phyloP scores from a whole-genome alignment of 64 coral and sea anemone genomes.

The Actinia equina region DNA sequence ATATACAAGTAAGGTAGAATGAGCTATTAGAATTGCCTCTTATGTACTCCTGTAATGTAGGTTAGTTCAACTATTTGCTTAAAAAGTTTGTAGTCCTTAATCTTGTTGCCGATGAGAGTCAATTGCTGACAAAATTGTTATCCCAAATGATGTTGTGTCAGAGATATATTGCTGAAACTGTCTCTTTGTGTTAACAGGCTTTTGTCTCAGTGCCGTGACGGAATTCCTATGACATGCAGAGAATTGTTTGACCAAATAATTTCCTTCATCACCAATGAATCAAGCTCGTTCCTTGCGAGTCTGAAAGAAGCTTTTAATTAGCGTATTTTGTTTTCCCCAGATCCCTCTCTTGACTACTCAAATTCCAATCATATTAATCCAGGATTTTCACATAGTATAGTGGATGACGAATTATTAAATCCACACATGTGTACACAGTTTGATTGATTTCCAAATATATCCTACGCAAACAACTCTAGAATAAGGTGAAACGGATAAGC shows the following conservation, averaged over 20 bases:
- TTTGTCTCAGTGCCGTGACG: background rate
- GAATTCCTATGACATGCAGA: background rate
- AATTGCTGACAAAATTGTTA: conserved; percentile 11
- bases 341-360: background rate
- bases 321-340: background rate
- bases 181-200: conserved; percentile 2
- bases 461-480: background rate
- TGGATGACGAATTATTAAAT: background rate
- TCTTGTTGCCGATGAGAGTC: background rate
- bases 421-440: background rate
- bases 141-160: conserved; percentile 8
- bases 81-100: conserved; percentile 12
- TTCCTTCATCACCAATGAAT: conserved; percentile 3
- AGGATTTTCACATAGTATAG: background rate
- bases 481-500: conserved; percentile 3
- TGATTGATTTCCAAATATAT: conserved; percentile 1
- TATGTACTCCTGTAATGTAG: background rate
- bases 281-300: background rate
- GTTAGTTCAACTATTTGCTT: background rate
- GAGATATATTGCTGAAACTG: background rate
- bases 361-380: background rate
- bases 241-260: background rate
- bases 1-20: background rate
- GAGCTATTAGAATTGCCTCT: background rate
- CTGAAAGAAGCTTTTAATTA: conserved; percentile 4